Base-by-base conservation (phyloP, 2,113 vertebrate species). In the Phalacrocorax aristotelis region DNA sequence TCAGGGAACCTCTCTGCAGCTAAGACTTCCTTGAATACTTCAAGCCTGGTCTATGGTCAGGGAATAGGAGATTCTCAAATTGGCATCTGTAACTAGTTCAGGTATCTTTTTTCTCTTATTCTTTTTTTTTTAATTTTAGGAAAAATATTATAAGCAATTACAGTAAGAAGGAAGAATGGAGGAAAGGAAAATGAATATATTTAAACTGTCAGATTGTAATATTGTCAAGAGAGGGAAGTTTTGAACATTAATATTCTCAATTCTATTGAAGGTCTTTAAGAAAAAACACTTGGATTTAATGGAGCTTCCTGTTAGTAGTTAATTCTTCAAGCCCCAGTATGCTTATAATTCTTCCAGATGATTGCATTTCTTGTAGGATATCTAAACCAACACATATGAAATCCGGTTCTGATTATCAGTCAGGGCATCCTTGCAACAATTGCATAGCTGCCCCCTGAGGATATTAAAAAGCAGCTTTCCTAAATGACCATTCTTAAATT, bases 401-500 rank as follows among this genome's bases (percentile, higher is more conserved):
- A 65, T 93, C 71, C 54, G 74, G 15, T 95, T 97, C 92, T 97
- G 95, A 94, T 98, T 95, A 98, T 96, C 97, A 92, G 86, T 96
- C 92, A 82, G 87, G 92, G 52, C 84, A 88, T 96, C 94, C 78
- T 94, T 92, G 86, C 66, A 82, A 93, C 89, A 97, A 95, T 90
- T 87, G 92, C 90, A 90, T 60, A 92, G 78, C 64, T 96, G 93
- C 96, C 97, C 96, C 97, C 76, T 2, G 89, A 98, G 97, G 93
- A 95, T 96, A 95, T 97, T 98, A 97, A 98, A 98, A 97, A 98
- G 95, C 97, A 96, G 97, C 97, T 98, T 98, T 97, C 69, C 94
- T 98, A 96, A 98, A 98, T 98, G 98, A 97, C 98, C 97, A 93
- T 97, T 97, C 96, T 97, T 98, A 98, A 98, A 98, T 98, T 98